Evolutionary conservation across 2,888 invertebrate species (phyloP).

Genomic region (Mycalesis mineus): DNA sequence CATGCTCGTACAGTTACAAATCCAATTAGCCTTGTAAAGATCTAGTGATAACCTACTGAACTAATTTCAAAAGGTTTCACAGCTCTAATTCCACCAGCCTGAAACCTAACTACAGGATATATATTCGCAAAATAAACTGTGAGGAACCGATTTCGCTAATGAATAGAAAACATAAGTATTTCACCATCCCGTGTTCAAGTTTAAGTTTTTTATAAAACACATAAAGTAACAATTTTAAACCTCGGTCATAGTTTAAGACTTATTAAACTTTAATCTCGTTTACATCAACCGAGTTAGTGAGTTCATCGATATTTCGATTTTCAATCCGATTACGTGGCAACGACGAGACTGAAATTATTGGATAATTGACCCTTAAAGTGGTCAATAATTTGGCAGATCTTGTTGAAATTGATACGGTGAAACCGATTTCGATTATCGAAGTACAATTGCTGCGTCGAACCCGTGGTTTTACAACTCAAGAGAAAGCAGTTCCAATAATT

Average conservation of each 20-base stretch:
- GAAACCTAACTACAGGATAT: no score
- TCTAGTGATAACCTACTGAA: no score
- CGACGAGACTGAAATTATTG: not conserved
- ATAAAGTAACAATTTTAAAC: no score
- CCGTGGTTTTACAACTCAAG: constrained; percentile 12
- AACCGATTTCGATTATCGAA: constrained; percentile 17
- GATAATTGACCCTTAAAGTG: constrained; percentile 2
- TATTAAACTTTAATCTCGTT: no score
- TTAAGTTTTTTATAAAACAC: not conserved
- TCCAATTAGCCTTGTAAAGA: no score
- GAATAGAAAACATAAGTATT: not conserved
- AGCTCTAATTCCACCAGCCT: no score
- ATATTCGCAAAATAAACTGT: no score
- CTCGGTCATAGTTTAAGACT: no score
- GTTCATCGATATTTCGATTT: not conserved
- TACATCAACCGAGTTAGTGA: not conserved
- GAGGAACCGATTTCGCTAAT: not conserved
- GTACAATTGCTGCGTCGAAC: constrained; percentile 5
- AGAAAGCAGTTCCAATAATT: constrained; percentile 23
- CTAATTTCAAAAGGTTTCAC: no score
- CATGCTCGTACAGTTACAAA: no score
- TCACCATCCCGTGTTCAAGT: not conserved
- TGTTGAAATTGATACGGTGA: constrained; percentile 10
- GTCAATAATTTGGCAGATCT: constrained; percentile 4
- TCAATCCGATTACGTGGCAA: not conserved